Conservation (phyloP, 1,140 invertebrate species). For the Apocrypta bakeri region DNA sequence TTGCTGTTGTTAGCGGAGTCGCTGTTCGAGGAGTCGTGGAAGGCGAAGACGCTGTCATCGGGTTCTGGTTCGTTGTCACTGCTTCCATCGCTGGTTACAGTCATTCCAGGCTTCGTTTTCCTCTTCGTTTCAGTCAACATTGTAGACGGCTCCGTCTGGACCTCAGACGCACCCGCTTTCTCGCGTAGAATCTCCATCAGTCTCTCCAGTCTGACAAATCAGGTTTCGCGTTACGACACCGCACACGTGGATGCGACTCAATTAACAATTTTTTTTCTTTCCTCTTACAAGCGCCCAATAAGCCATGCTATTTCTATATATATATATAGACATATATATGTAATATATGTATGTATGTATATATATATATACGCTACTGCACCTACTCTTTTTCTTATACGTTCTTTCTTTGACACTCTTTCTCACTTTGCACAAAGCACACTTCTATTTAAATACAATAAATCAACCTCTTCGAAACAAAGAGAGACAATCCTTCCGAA, state of each 20-base stretch:
- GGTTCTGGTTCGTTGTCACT: constrained; percentile 39
- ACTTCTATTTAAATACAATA: not conserved
- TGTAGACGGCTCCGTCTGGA: too few species aligned
- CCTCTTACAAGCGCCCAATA: constrained; percentile 24
- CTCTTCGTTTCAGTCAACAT: not conserved
- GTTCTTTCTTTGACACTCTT: not conserved
- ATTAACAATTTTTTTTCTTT: not conserved
- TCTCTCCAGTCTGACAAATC: constrained; percentile 72
- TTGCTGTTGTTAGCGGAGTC: constrained; percentile 57
- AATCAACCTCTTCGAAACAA: constrained; percentile 22
- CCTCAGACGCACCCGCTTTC: constrained; percentile 55
- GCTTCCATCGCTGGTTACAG: not conserved
- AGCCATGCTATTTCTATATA: constrained; percentile 24
- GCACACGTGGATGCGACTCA: not conserved
- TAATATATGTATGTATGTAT: not conserved
- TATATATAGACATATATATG: not conserved
- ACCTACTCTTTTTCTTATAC: not conserved
- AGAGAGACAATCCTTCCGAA: not conserved
- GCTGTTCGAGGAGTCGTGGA: constrained; percentile 48
- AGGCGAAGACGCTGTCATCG: constrained; percentile 3
- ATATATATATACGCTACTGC: not conserved
- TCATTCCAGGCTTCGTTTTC: not conserved
- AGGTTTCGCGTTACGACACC: constrained; percentile 67
- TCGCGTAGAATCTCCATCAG: constrained; percentile 67
- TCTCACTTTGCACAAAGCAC: not conserved